A percentile compares a stretch with the other conserved stretches of the same genome.
Conservation (phyloP, 1,140 invertebrate species). For the Polypedilum vanderplanki region DNA sequence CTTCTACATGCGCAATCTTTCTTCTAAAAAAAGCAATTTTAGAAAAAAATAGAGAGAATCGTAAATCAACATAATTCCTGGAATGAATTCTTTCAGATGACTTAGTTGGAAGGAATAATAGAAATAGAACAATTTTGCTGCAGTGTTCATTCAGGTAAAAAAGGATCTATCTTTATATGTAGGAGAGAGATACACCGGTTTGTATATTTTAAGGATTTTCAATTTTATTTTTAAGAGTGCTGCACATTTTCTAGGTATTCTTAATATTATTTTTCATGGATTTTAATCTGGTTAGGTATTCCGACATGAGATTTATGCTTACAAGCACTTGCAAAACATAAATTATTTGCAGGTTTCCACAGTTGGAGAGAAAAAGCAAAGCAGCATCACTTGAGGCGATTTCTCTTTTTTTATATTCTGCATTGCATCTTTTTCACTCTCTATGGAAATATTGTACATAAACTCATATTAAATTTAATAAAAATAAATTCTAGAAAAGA, state of each 20-base stretch:
- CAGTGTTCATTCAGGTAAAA: constrained; percentile 20
- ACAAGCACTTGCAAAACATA: constrained; percentile 26
- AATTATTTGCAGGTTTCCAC: constrained; percentile 23
- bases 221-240: not conserved
- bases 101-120: constrained; percentile 27
- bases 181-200: not conserved
- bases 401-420: not conserved
- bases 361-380: not conserved
- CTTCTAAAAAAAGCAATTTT: not conserved
- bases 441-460: too few relatives aligned
- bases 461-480: not conserved
- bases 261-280: constrained; percentile 9
- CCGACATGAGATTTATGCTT: constrained; percentile 8
- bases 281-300: constrained; percentile 25
- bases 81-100: constrained; percentile 5
- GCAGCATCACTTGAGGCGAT: not conserved
- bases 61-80: constrained; percentile 21
- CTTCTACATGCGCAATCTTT: constrained; percentile 17
- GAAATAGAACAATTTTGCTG: constrained; percentile 15
- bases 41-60: not conserved
- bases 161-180: not conserved
- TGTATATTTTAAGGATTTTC: constrained; percentile 24
- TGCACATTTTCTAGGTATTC: not conserved
- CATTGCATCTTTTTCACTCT: not conserved
- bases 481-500: not conserved